phyloP scores from a whole-genome alignment of 2,113 vertebrate genomes.

The Panthera tigris region DNA sequence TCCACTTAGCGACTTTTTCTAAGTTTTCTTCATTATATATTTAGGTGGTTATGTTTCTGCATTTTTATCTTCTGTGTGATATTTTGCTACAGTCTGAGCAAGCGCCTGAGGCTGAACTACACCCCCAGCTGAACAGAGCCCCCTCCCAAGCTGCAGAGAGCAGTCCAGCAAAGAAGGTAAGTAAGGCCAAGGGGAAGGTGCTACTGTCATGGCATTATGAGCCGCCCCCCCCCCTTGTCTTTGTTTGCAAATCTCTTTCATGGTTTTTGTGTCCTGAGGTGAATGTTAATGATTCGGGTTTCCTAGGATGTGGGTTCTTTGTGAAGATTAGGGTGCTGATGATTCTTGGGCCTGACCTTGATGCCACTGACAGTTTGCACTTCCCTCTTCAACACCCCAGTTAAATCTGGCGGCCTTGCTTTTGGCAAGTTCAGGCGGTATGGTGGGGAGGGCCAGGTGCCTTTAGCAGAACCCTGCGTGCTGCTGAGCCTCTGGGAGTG shows the following conservation, averaged over 20 bases:
- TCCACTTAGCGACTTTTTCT: background rate
- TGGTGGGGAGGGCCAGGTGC: background rate
- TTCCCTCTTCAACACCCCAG: background rate
- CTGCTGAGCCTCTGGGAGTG: background rate
- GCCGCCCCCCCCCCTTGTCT: background rate
- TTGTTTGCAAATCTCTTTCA: constrained; percentile 33
- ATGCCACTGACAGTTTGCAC: background rate
- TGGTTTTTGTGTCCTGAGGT: background rate
- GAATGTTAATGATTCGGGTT: background rate
- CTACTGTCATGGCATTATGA: background rate
- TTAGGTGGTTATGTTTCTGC: background rate
- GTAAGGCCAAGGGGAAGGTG: constrained; percentile 74
- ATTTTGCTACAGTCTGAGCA: constrained; percentile 89
- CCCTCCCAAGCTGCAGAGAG: constrained; percentile 86
- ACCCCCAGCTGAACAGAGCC: constrained; percentile 81
- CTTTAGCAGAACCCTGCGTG: background rate
- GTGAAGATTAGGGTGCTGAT: constrained; percentile 57
- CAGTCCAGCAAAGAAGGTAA: constrained; percentile 89
- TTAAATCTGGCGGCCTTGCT: background rate
- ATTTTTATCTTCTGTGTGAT: constrained; percentile 56
- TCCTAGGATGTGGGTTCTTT: constrained; percentile 26
- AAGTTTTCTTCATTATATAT: background rate
- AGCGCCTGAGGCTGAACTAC: constrained; percentile 83
- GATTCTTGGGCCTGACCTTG: background rate
- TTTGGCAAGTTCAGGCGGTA: background rate